These are phyloP conservation scores for Cygnus olor DNA, from an alignment of 2,797 vertebrate genomes.

Conservation along the genomic window DNA sequence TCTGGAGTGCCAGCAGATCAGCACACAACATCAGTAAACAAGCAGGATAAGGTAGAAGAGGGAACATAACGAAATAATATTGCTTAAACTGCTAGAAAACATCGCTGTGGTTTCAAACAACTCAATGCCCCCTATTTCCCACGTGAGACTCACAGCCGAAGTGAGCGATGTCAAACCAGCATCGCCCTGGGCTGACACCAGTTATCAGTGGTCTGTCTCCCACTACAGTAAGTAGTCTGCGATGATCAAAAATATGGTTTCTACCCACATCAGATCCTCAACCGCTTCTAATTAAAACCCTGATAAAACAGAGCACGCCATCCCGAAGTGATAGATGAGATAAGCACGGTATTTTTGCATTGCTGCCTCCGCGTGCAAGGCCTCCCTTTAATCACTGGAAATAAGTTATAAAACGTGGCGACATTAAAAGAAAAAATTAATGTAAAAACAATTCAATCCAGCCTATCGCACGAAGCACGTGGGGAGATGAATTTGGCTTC, in stretches of 20 bases:
- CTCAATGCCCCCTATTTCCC: neutral
- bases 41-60: neutral
- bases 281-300: neutral
- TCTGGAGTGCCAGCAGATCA: neutral
- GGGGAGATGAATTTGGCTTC: neutral
- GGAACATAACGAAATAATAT: neutral
- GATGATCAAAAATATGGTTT: neutral
- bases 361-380: neutral
- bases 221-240: neutral
- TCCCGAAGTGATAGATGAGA: neutral
- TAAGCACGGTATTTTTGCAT: neutral
- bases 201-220: neutral
- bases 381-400: neutral
- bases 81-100: neutral
- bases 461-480: neutral
- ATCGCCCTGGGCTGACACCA: neutral
- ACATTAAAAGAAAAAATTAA: neutral
- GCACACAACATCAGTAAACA: neutral
- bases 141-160: neutral
- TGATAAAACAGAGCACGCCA: neutral
- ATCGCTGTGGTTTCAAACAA: neutral
- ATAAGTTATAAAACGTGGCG: neutral
- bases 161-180: neutral
- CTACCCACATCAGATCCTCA: neutral
- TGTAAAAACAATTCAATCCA: neutral